Base-by-base conservation (phyloP, 53 echinoderm and acorn worm genomes). In the Holothuria leucospilota region DNA sequence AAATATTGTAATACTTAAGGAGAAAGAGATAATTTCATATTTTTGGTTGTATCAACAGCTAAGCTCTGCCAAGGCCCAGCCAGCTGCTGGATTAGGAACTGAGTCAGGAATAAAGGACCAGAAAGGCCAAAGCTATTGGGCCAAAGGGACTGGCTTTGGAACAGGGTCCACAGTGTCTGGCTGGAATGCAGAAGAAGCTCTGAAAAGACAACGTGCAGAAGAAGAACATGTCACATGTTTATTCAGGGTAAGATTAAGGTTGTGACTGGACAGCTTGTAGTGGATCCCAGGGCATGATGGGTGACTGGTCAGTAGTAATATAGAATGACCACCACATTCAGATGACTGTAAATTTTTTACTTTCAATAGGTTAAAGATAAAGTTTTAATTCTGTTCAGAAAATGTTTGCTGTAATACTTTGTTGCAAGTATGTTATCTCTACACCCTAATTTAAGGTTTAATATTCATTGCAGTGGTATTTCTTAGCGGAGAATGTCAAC, bases 161-260 rank as follows among this genome's bases (percentile, higher is more conserved):
- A 99, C 99, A 7, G 99, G 99, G 12, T 99, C 99, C 13, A 99
- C 98, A 25, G 93, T 93, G 61, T 99, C 99, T 25, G 95, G 99
- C 49, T 99, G 99, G 99, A 95, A 99, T 85, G 99, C 95, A 12
- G 99, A 99, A 83, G 95, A 99, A 73, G 99, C 99, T 53, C 87
- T 99, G 23, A 95, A 94, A 40, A 99, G 93, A 62, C 99, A 99
- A 90, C 93, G 92, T 62, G 99, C 95, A 46, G 99, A 99, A 53
- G 95, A 99, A 88, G 98, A 98, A 60, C 99, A 99, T 87, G 95
- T 95, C 28, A 99, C 99, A 10, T 99, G 99, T 69, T 89, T 99
- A 28, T 89, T 99, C 49, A 86, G 90, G 94, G 99, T 99, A 89
- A 53, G 73, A 52, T n/a, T 20, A 8, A 16, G 34, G 29, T 25